Evolutionary conservation across 2,113 vertebrate genomes (phyloP).

Genomic region (Hemibagrus wyckioides): DNA sequence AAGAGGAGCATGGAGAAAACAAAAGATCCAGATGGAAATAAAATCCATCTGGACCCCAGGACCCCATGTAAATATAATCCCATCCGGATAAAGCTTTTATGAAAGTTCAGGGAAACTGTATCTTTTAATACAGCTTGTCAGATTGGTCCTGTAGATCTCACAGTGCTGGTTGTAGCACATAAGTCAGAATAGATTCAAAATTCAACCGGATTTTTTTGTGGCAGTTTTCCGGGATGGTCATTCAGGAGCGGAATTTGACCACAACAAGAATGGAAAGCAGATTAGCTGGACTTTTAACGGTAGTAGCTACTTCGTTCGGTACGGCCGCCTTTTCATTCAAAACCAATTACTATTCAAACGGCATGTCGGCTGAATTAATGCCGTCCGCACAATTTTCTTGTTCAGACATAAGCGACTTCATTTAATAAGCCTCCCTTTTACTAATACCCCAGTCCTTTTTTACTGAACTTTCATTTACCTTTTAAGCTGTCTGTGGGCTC

Average conservation of each 20-base stretch:
- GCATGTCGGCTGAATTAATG: not conserved
- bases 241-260: not conserved
- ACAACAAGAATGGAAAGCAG: not conserved
- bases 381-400: not conserved
- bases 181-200: not conserved
- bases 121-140: not conserved
- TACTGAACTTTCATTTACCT: not conserved
- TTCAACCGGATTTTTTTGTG: not conserved
- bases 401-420: not conserved
- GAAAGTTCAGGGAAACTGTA: not conserved
- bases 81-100: not conserved
- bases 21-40: not conserved
- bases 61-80: not conserved
- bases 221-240: not conserved
- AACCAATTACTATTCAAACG: not conserved
- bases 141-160: not conserved
- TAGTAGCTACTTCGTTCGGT: not conserved
- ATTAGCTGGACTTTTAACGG: not conserved
- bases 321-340: not conserved
- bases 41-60: not conserved
- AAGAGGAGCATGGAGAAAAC: not conserved
- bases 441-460: not conserved
- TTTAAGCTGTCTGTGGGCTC: not conserved
- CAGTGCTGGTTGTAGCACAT: not conserved
- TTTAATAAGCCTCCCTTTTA: not conserved